Base-by-base conservation (phyloP, 2,113 vertebrate genomes). In the Sander lucioperca region DNA sequence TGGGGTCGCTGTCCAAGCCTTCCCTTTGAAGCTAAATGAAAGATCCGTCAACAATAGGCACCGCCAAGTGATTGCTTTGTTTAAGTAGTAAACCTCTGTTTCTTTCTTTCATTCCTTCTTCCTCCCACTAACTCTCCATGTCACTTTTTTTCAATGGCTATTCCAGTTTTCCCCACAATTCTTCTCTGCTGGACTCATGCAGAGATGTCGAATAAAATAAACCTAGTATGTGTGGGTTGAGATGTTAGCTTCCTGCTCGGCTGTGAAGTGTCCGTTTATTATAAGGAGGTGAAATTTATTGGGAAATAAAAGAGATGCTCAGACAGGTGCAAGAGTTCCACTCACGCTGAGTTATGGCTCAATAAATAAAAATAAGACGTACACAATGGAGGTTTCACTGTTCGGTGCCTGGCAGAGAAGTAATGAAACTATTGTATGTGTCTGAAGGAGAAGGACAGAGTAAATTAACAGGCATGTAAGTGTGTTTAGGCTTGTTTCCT, bases 21-120 rank as follows among this genome's bases (percentile, higher is more conserved):
- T 86, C 53, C 74, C 76, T 88, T 88, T 88, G 65, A 90, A 86
- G 88, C 72, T 64, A 75, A 91, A 86, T 76, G 82, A 89, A 87
- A 89, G 91, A 64, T 85, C 83, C 27, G 9, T 30, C 36, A 63
- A 91, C 87, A 93, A 89, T 74, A 76, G 87, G 47, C 2, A 15
- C 50, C 47, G 2, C 72, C 51, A 53, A 91, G 79, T 81, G 67
- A 77, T 86, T 86, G 74, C 85, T 92, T 88, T 92, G 79, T 90
- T 74, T n/a, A 53, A 76, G 83, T 27, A 80, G 80, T 90, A 85
- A 82, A 84, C 73, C 77, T 45, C 53, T n/a, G 57, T 7, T 76
- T 77, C 65, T 48, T 27, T 71, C 50, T 53, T 70, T 81, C 63
- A 58, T 67, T 88, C 77, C 65, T 58, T 77, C 74, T 47, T 79